A percentile compares a stretch with the other conserved stretches of the same genome.
These are phyloP conservation scores for Achroia grisella DNA, from an alignment of 1,140 invertebrate genomes.

Conservation along the genomic window DNA sequence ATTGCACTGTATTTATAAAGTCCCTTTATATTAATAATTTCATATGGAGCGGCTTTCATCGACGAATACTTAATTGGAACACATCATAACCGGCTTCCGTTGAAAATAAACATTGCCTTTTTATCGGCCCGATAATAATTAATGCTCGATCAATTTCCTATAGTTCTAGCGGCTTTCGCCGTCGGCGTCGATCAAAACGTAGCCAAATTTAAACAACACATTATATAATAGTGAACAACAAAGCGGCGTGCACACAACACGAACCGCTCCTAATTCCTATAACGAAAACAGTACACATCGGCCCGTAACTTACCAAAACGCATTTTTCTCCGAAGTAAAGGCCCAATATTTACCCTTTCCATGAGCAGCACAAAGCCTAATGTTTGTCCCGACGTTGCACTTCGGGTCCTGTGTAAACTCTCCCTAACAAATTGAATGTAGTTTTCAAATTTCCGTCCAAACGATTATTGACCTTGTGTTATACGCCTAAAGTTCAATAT, in stretches of 20 bases:
- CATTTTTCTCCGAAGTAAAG: conserved; percentile 66
- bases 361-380: conserved; percentile 63
- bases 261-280: conserved; percentile 55
- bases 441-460: conserved; percentile 12
- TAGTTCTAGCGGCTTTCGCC: background rate
- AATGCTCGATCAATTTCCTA: conserved; percentile 41
- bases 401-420: conserved; percentile 67
- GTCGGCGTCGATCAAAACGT: conserved; percentile 37
- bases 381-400: conserved; percentile 66
- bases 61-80: no score
- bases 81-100: conserved; percentile 22
- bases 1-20: no score
- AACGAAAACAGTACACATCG: conserved; percentile 64
- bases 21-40: no score
- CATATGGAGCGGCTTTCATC: no score
- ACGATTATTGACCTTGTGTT: conserved; percentile 27
- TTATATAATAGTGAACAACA: conserved; percentile 44
- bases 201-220: conserved; percentile 39
- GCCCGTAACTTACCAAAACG: conserved; percentile 50
- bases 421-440: conserved; percentile 62
- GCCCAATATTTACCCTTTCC: conserved; percentile 62
- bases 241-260: conserved; percentile 26
- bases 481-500: conserved; percentile 23
- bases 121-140: conserved; percentile 48
- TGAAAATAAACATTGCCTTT: conserved; percentile 34